Evolutionary conservation across 2,888 invertebrate species (phyloP).

Genomic region (Lordiphosa andalusiaca): DNA sequence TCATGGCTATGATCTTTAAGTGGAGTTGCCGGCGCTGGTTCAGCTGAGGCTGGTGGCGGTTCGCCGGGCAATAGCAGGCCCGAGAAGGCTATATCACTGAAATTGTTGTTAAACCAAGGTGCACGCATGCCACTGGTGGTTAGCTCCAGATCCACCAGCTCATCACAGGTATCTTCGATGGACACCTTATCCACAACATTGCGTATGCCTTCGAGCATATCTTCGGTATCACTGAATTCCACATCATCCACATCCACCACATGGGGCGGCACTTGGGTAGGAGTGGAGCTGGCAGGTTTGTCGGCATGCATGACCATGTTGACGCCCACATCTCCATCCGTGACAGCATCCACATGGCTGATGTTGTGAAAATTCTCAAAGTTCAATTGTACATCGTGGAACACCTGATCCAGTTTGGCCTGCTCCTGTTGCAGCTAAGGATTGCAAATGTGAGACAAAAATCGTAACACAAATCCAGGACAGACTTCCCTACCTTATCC

Average conservation of each 20-base stretch:
- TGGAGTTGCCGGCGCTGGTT: slow-evolving; percentile 9
- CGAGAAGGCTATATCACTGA: slow-evolving; percentile 65
- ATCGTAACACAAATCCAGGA: neutral
- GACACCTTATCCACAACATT: slow-evolving; percentile 85
- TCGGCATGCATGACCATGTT: slow-evolving; percentile 59
- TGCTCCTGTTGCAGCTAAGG: slow-evolving; percentile 57
- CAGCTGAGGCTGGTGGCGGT: slow-evolving; percentile 37
- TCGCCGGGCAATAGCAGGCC: slow-evolving; percentile 60
- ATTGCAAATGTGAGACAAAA: neutral
- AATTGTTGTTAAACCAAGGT: slow-evolving; percentile 74
- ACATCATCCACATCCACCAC: slow-evolving; percentile 79
- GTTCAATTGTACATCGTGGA: slow-evolving; percentile 76
- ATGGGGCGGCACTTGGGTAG: slow-evolving; percentile 26
- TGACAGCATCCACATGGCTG: slow-evolving; percentile 47
- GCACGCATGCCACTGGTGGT: slow-evolving; percentile 65
- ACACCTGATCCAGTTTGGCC: slow-evolving; percentile 69
- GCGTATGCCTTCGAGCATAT: slow-evolving; percentile 91
- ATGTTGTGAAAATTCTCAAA: slow-evolving; percentile 74
- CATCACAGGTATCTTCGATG: slow-evolving; percentile 79
- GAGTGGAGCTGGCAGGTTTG: slow-evolving; percentile 34
- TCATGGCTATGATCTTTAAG: slow-evolving; percentile 3
- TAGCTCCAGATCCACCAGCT: slow-evolving; percentile 76
- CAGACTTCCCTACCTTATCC: slow-evolving; percentile 45
- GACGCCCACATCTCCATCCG: slow-evolving; percentile 48
- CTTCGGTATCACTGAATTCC: slow-evolving; percentile 93